These are phyloP conservation scores for Drosophila mojavensis DNA, from an alignment of 1,140 invertebrate genomes.

Conservation along the genomic window DNA sequence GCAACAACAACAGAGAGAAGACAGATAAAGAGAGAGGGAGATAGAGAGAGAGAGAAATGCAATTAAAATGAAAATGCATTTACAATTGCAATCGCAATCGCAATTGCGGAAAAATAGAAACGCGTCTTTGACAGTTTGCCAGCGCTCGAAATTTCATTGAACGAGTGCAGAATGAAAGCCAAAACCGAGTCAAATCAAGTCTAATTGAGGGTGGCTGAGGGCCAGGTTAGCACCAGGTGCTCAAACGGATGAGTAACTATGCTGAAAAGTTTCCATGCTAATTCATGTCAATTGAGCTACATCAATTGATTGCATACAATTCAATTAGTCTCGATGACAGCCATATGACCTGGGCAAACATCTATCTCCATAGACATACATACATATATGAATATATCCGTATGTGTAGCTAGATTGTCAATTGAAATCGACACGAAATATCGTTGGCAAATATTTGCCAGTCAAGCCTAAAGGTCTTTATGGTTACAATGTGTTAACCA, in stretches of 20 bases:
- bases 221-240: constrained; percentile 16
- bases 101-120: constrained; percentile 44
- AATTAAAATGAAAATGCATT: constrained; percentile 47
- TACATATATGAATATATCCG: too few relatives aligned
- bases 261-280: constrained; percentile 44
- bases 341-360: constrained; percentile 9
- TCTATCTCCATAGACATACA: neutral
- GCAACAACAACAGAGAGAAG: neutral
- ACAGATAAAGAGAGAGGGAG: neutral
- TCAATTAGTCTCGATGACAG: constrained; percentile 37
- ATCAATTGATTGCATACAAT: constrained; percentile 51
- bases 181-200: constrained; percentile 18
- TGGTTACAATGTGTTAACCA: neutral
- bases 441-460: constrained; percentile 20
- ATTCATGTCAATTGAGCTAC: constrained; percentile 41
- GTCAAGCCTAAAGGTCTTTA: too few relatives aligned
- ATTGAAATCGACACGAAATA: constrained; percentile 31
- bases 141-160: constrained; percentile 29
- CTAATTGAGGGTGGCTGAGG: constrained; percentile 11
- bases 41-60: neutral
- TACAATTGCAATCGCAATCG: constrained; percentile 10
- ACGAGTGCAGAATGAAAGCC: constrained; percentile 11
- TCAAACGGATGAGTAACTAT: constrained; percentile 13
- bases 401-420: constrained; percentile 6
- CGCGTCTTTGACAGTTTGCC: constrained; percentile 67